Evolutionary conservation across 1,140 invertebrate genomes (phyloP), one percentile per base, ranked within the genome.

Genomic region (Euschistus heros): DNA sequence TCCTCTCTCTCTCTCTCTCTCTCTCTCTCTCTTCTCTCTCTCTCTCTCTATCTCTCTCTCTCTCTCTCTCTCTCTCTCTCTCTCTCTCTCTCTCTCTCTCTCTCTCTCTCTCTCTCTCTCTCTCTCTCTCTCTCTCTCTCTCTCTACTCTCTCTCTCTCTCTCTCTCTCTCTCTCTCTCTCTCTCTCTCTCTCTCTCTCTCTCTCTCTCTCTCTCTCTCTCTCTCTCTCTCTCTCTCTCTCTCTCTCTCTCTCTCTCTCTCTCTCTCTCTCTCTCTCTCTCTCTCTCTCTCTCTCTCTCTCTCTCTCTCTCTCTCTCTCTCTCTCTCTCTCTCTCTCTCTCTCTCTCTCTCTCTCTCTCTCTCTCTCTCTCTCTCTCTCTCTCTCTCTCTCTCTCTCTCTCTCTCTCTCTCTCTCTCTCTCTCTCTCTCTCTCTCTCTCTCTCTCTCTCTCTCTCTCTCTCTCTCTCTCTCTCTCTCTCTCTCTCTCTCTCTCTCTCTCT

Each of bases 141-240:
- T n/a, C n/a, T n/a, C n/a, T n/a, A n/a, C n/a, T n/a, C n/a, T 64
- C 63, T 64, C 63, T 64, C 27, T 64, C 63, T 54, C 50, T 64
- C 14, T 64, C 62, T 50, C 42, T 52, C 24, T 64, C 62, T 64
- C 47, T 47, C 8, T 64, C 62, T 50, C 47, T 52, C 8, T 47
- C 62, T 50, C 47, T 26, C 8, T 64, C 44, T 64, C 47, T 52
- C 18, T 50, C 62, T 64, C 42, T 26, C 24, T 64, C 63, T 52
- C 46, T 64, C 50, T 27, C 44, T 52, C 46, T 64, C 63, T 64
- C 63, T 64, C 46, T 64, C 50, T 64, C 63, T 64, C 13, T 64
- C 63, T 64, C 63, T 64, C 46, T 52, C 20, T 30, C 63, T 64
- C 46, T 54, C 50, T 64, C 63, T 64, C 46, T 64, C 63, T 64